These are phyloP conservation scores for Coreius guichenoti DNA, from an alignment of 2,797 vertebrate genomes.

Conservation along the genomic window DNA sequence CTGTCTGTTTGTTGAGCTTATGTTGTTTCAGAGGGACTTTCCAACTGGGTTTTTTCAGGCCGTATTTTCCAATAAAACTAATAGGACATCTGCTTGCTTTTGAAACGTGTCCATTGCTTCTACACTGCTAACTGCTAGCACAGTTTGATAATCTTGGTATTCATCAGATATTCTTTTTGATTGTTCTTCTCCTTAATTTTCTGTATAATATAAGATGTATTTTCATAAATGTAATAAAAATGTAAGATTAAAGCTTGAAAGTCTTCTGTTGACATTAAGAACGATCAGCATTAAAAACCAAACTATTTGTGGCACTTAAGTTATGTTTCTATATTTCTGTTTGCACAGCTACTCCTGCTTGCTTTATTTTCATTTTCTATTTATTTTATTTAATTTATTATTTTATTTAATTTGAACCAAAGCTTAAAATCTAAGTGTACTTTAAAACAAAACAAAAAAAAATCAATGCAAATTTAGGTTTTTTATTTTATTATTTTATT, in stretches of 20 bases:
- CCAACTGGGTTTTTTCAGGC: constrained; percentile 34
- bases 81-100: neutral
- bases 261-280: too few species aligned
- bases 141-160: neutral
- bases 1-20: neutral
- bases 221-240: neutral
- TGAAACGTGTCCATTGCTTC: neutral
- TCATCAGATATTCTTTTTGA: neutral
- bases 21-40: constrained; percentile 25
- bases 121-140: neutral
- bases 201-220: neutral
- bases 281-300: neutral
- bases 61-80: constrained; percentile 4
- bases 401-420: neutral
- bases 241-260: neutral
- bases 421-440: too few species aligned
- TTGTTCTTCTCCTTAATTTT: neutral
- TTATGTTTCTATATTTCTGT: neutral
- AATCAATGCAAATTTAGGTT: too few species aligned
- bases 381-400: neutral
- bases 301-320: neutral
- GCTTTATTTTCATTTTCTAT: neutral
- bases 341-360: neutral
- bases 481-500: too few species aligned
- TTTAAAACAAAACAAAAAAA: neutral